Evolutionary conservation across 2,888 invertebrate species (phyloP).

Genomic region (Chrysolina oricalcia): DNA sequence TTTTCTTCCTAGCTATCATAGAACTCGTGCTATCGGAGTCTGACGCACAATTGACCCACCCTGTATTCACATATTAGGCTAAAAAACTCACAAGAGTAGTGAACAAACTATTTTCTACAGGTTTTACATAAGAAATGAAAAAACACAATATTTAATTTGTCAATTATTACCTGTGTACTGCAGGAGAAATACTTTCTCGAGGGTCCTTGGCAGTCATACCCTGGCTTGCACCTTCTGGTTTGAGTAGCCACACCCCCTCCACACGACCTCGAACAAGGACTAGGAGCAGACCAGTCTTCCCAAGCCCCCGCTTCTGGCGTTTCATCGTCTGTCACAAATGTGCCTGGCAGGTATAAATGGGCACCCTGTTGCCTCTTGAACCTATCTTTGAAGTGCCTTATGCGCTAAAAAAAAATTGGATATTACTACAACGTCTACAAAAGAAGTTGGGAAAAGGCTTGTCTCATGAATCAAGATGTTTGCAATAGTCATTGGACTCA

Average conservation of each 20-base stretch:
- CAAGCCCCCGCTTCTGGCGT: constrained; percentile 81
- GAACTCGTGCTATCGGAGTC: too few species aligned
- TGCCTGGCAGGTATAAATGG: constrained; percentile 81
- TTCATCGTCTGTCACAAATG: constrained; percentile 81
- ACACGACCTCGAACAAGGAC: constrained; percentile 91
- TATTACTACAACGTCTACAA: not conserved
- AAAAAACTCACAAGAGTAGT: too few species aligned
- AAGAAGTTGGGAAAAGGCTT: not conserved
- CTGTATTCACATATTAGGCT: too few species aligned
- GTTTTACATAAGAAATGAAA: too few species aligned
- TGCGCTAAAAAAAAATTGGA: constrained; percentile 65
- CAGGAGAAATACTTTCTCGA: constrained; percentile 91
- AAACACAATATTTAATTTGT: not conserved
- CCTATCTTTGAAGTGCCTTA: constrained; percentile 80
- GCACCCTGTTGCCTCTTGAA: constrained; percentile 87
- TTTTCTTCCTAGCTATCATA: too few species aligned
- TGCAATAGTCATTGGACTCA: too few species aligned
- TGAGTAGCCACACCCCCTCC: constrained; percentile 94
- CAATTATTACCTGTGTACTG: constrained; percentile 82
- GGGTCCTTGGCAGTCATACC: constrained; percentile 82
- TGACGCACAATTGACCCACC: too few species aligned
- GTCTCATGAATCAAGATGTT: not conserved
- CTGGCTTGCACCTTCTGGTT: constrained; percentile 83
- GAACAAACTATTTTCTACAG: too few species aligned
- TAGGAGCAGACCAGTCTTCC: constrained; percentile 89